Evolutionary conservation across 2,113 vertebrate species (phyloP).

Genomic region (Stigmatopora argus): DNA sequence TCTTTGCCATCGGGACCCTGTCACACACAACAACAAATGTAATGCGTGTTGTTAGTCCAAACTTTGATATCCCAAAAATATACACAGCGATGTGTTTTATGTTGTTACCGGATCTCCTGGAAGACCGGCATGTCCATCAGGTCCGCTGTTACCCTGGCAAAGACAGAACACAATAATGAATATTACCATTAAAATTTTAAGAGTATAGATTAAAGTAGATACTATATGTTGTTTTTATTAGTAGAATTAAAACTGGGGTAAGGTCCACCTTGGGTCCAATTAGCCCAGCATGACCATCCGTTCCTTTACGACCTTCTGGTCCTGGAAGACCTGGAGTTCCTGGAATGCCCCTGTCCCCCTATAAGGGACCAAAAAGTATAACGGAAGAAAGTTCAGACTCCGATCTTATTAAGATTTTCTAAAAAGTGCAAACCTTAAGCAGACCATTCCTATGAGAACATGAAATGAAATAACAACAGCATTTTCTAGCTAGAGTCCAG

Average conservation of each 20-base stretch:
- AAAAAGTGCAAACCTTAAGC: too few relatives aligned
- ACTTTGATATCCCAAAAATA: background rate
- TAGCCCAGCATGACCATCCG: slow-evolving; percentile 34
- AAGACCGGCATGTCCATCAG: slow-evolving; percentile 35
- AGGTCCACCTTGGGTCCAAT: slow-evolving; percentile 48
- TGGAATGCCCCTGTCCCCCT: slow-evolving; percentile 54
- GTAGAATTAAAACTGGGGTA: background rate
- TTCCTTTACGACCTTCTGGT: slow-evolving; percentile 29
- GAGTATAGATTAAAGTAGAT: background rate
- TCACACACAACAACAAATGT: background rate
- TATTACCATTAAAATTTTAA: background rate
- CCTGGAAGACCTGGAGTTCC: slow-evolving; percentile 39
- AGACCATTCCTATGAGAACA: too few relatives aligned
- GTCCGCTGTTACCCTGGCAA: slow-evolving; percentile 53
- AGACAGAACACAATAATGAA: slow-evolving; percentile 20
- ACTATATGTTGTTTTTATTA: background rate
- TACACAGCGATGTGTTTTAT: background rate
- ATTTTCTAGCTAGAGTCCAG: background rate
- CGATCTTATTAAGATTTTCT: too few relatives aligned
- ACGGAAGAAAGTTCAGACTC: too few relatives aligned
- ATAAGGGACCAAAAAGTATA: background rate
- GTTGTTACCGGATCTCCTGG: slow-evolving; percentile 49
- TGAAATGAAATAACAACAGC: too few relatives aligned
- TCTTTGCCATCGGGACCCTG: slow-evolving; percentile 54
- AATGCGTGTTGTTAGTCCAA: background rate